Base-by-base conservation (phyloP, 2,113 vertebrate species). In the Hiodon tergisus region DNA sequence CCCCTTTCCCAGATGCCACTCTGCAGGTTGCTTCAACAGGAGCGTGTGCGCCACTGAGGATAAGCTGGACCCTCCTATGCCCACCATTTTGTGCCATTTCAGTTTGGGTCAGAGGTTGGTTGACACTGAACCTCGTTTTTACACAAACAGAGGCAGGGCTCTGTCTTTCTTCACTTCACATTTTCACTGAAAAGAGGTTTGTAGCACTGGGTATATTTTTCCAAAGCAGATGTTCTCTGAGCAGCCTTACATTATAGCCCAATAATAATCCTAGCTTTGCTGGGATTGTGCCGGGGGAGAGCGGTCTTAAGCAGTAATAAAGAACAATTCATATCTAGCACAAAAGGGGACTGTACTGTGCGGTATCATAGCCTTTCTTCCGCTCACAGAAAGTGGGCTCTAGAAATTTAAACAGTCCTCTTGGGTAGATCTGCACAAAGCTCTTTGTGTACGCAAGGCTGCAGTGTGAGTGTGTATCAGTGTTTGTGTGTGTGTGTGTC, bases 211-310 rank as follows among this genome's bases (percentile, higher is more conserved):
- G 87, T 84, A 85, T 72, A 78, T 75, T 87, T 73, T 73, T 83
- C 77, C 80, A 81, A 84, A 85, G 81, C 81, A 81, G 82, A 76
- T 57, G 48, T 71, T 71, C 54, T 87, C 86, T 87, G 86, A 88
- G 86, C 78, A 85, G 82, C 81, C 78, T 80, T 84, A 82, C 78
- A 74, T 84, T 71, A 67, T 71, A 80, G 82, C 87, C 83, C 85
- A 87, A 89, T 88, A 91, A 91, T 90, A 92, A 91, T 90, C 88
- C 85, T 77, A 77, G 79, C 86, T 91, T 92, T 89, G 90, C 86
- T 90, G 82, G 84, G 85, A 84, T 81, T 81, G 85, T 82, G 60
- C 31, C 50, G 55, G 47, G 54, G 60, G 31, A 57, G 80, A 80
- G 1, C 0, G 46, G 78, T 77, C 78, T 86, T 85, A 86, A 84